A percentile compares a stretch with the other conserved stretches of the same genome.
Conservation (phyloP, 1,140 invertebrate genomes). For the Nixonia krombeini region DNA sequence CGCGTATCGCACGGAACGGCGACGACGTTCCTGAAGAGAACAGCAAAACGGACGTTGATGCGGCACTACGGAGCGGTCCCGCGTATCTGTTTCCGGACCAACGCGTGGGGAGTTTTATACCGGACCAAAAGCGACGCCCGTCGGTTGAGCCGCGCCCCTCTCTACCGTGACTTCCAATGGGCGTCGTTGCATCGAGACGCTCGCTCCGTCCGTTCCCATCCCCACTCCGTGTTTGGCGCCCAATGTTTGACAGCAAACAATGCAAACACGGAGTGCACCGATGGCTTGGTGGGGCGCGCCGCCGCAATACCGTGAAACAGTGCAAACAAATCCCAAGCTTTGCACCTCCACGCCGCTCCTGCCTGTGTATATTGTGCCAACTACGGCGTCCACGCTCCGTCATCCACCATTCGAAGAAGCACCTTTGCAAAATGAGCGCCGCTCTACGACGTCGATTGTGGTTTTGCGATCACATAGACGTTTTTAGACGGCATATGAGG, state of each 20-base stretch:
- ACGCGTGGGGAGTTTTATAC: conserved; percentile 27
- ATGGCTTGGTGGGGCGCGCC: conserved; percentile 59
- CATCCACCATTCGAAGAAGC: neutral
- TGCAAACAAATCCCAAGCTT: conserved; percentile 60
- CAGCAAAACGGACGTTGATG: neutral
- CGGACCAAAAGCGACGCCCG: conserved; percentile 7
- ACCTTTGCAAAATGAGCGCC: neutral
- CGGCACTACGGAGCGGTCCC: neutral
- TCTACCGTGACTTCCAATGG: conserved; percentile 45
- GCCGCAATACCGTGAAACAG: conserved; percentile 54
- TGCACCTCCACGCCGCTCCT: too few species aligned
- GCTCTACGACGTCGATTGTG: neutral
- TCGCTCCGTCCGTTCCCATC: neutral
- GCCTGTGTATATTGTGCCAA: conserved; percentile 1
- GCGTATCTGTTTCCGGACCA: conserved; percentile 20
- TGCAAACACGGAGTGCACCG: conserved; percentile 51
- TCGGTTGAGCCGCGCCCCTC: conserved; percentile 5
- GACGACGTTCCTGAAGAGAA: too few species aligned
- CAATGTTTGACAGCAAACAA: conserved; percentile 69
- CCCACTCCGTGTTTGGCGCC: conserved; percentile 51
- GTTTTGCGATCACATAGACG: too few species aligned
- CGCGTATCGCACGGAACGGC: neutral
- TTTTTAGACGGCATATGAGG: too few species aligned
- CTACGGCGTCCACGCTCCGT: too few species aligned
- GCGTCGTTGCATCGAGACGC: neutral